Percentiles rank a stretch among this genome's conserved stretches.
Conservation (phyloP, 2,888 invertebrate species). For the Sarcophaga subvicina region DNA sequence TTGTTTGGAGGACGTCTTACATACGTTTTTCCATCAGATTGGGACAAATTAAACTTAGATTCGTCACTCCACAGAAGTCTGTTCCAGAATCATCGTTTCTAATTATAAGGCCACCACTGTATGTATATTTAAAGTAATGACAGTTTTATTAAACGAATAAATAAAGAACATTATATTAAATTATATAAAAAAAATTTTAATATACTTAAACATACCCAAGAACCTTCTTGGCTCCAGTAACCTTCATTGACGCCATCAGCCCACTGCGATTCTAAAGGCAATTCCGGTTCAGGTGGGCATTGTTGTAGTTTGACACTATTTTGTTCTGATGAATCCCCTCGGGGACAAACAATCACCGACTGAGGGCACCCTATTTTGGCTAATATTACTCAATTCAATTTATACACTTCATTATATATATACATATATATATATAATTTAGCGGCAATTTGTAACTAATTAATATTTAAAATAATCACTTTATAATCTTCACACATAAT, state of each 20-base stretch:
- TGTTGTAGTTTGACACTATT: conserved; percentile 73
- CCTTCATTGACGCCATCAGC: conserved; percentile 77
- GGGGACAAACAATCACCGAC: conserved; percentile 77
- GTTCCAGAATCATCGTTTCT: too few relatives aligned
- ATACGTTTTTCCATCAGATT: too few relatives aligned
- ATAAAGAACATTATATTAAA: background rate
- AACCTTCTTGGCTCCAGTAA: conserved; percentile 77
- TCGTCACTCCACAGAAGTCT: too few relatives aligned
- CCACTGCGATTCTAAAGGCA: conserved; percentile 77
- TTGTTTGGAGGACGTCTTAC: too few relatives aligned
- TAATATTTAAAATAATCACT: too few relatives aligned
- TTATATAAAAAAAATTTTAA: too few relatives aligned
- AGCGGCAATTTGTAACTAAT: too few relatives aligned
- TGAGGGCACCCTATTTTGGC: conserved; percentile 79
- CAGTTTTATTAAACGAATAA: background rate
- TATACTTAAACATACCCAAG: conserved; percentile 75
- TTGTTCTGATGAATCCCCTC: conserved; percentile 75
- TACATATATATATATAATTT: too few relatives aligned
- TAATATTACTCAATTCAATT: background rate
- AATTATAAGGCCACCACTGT: too few relatives aligned
- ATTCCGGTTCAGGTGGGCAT: conserved; percentile 77
- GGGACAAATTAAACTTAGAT: too few relatives aligned
- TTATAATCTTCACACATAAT: too few relatives aligned
- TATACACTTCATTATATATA: too few relatives aligned
- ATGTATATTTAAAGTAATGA: background rate